A percentile compares a stretch with the other conserved stretches of the same genome.
phyloP scores from a whole-genome alignment of 2,888 invertebrate genomes.

The Drosophila barbarae region DNA sequence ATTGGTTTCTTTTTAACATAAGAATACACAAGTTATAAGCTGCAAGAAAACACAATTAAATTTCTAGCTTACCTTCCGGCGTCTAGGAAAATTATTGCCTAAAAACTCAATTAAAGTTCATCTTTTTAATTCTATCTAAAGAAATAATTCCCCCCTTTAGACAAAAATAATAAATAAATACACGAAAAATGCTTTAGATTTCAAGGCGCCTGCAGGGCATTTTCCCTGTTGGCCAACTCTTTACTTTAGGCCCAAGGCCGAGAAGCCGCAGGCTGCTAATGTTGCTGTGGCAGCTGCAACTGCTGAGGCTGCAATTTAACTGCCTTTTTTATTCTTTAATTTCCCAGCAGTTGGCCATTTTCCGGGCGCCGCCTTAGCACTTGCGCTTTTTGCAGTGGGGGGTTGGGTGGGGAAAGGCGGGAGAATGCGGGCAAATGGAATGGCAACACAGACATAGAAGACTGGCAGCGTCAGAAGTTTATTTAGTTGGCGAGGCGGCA shows the following conservation, averaged over 20 bases:
- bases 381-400: slow-evolving; percentile 51
- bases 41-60: background rate
- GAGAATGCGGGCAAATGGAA: slow-evolving; percentile 4
- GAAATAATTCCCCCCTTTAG: too few species aligned
- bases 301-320: slow-evolving; percentile 57
- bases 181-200: background rate
- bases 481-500: slow-evolving; percentile 64
- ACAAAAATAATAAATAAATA: background rate
- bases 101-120: background rate
- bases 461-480: slow-evolving; percentile 58
- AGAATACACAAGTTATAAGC: background rate
- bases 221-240: slow-evolving; percentile 20
- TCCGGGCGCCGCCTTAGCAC: slow-evolving; percentile 52
- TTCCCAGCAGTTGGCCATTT: slow-evolving; percentile 52
- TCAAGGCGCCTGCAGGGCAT: slow-evolving; percentile 10
- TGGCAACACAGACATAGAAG: slow-evolving; percentile 42
- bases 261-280: slow-evolving; percentile 43
- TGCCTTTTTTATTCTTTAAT: slow-evolving; percentile 60
- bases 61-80: background rate
- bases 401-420: background rate
- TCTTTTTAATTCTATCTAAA: background rate
- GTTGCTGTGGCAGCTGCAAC: slow-evolving; percentile 20
- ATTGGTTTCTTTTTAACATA: background rate
- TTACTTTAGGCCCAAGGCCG: slow-evolving; percentile 38
- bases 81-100: background rate